Evolutionary conservation across 2,888 invertebrate species (phyloP).

Genomic region (Cheilosia pagana): DNA sequence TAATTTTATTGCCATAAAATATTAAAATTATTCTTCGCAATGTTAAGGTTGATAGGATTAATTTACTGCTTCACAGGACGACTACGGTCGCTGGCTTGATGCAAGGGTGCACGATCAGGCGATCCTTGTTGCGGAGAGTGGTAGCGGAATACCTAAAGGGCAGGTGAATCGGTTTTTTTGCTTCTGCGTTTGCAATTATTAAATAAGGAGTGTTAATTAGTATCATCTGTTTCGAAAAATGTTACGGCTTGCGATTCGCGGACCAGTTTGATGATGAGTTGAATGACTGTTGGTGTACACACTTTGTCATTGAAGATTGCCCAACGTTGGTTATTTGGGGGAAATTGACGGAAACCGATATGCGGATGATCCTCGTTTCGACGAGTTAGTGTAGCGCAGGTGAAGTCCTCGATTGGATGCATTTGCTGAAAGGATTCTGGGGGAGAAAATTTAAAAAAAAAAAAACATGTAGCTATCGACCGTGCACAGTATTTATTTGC

Average conservation of each 20-base stretch:
- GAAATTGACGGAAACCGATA: background rate
- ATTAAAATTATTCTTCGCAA: conserved; percentile 62
- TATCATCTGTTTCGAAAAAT: conserved; percentile 60
- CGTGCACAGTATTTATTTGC: too few species aligned
- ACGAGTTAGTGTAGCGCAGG: too few species aligned
- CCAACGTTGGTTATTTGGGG: background rate
- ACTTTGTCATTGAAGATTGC: conserved; percentile 6
- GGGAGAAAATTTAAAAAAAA: too few species aligned
- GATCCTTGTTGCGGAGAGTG: conserved; percentile 19
- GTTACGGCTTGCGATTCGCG: conserved; percentile 34
- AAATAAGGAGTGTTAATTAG: conserved; percentile 70
- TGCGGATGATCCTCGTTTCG: too few species aligned
- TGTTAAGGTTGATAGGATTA: conserved; percentile 67
- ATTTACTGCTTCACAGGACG: conserved; percentile 56
- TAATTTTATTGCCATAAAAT: conserved; percentile 71
- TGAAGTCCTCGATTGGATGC: too few species aligned
- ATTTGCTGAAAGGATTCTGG: too few species aligned
- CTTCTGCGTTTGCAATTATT: conserved; percentile 53
- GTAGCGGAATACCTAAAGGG: conserved; percentile 43
- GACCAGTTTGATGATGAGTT: conserved; percentile 39
- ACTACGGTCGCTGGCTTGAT: background rate
- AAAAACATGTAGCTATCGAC: too few species aligned
- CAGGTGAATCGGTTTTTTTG: conserved; percentile 44
- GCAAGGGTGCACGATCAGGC: too few species aligned
- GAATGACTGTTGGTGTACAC: background rate